Conservation (phyloP, 2,797 vertebrate genomes). For the Taenioides sp. region DNA sequence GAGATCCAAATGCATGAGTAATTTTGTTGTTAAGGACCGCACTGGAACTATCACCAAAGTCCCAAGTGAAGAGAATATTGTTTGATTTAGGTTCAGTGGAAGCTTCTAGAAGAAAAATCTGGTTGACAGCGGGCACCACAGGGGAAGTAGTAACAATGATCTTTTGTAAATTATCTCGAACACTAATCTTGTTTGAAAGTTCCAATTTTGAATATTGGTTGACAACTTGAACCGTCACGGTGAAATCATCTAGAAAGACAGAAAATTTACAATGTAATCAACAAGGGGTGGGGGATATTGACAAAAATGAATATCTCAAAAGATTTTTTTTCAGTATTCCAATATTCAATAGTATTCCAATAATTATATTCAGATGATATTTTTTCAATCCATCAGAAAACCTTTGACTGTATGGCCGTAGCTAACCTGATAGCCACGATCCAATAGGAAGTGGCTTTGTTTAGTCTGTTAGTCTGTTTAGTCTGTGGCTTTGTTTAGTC, state of each 20-base stretch:
- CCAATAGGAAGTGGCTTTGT: too few relatives aligned
- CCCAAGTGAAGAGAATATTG: constrained; percentile 68
- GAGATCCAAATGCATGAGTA: constrained; percentile 54
- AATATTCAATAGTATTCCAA: too few relatives aligned
- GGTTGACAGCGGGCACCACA: constrained; percentile 39
- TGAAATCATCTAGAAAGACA: constrained; percentile 68
- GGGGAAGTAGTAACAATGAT: constrained; percentile 58
- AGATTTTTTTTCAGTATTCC: too few relatives aligned
- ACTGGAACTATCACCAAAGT: constrained; percentile 70
- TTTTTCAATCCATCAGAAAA: too few relatives aligned
- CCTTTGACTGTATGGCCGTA: too few relatives aligned
- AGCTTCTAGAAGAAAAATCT: constrained; percentile 66
- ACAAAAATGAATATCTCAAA: too few relatives aligned
- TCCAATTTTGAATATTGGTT: constrained; percentile 57
- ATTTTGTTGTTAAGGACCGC: constrained; percentile 42
- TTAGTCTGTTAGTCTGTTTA: too few relatives aligned
- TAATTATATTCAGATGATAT: too few relatives aligned
- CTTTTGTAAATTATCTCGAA: constrained; percentile 54
- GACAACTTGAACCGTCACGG: constrained; percentile 65
- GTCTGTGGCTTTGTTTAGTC: too few relatives aligned
- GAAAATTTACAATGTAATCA: not conserved
- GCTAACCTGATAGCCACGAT: too few relatives aligned
- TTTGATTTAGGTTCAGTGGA: constrained; percentile 51
- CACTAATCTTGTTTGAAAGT: constrained; percentile 43
- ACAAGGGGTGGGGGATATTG: not conserved